A percentile compares a stretch with the other conserved stretches of the same genome.
Conservation (phyloP, 1,140 invertebrate species). For the Apis dorsata region DNA sequence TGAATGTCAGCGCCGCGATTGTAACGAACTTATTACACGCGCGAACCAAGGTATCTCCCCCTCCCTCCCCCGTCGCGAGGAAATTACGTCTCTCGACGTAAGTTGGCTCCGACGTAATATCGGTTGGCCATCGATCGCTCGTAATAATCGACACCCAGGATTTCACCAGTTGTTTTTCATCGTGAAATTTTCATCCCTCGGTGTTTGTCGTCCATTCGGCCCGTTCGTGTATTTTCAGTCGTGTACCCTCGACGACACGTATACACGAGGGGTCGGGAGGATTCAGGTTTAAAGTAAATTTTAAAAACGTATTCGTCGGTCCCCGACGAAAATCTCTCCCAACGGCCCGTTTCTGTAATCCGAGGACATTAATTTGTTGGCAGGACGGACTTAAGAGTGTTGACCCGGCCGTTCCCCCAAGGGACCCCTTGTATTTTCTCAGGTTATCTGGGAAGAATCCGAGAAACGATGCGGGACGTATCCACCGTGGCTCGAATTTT, state of each 20-base stretch:
- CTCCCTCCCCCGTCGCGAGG: no score
- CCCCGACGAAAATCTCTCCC: conserved; percentile 64
- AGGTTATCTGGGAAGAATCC: conserved; percentile 59
- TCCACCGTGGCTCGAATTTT: conserved; percentile 56
- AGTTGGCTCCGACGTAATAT: background rate
- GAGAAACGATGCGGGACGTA: conserved; percentile 38
- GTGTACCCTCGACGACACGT: background rate
- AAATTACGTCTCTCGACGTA: background rate
- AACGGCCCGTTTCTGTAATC: conserved; percentile 65
- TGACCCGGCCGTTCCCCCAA: conserved; percentile 47
- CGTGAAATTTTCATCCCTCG: background rate
- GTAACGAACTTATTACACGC: conserved; percentile 24
- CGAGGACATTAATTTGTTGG: conserved; percentile 69
- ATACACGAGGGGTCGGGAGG: background rate
- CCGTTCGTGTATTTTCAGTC: background rate
- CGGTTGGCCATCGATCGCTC: background rate
- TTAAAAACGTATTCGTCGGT: conserved; percentile 55
- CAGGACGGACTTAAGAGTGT: conserved; percentile 60
- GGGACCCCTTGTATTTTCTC: conserved; percentile 67
- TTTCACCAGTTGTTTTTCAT: no score
- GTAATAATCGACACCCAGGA: background rate
- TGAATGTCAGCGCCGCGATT: conserved; percentile 9
- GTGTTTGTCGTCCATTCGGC: background rate
- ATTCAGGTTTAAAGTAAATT: conserved; percentile 62
- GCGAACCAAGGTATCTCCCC: conserved; percentile 1